Evolutionary conservation across 2,797 vertebrate genomes (phyloP).

Genomic region (Euphonia xanthogaster): DNA sequence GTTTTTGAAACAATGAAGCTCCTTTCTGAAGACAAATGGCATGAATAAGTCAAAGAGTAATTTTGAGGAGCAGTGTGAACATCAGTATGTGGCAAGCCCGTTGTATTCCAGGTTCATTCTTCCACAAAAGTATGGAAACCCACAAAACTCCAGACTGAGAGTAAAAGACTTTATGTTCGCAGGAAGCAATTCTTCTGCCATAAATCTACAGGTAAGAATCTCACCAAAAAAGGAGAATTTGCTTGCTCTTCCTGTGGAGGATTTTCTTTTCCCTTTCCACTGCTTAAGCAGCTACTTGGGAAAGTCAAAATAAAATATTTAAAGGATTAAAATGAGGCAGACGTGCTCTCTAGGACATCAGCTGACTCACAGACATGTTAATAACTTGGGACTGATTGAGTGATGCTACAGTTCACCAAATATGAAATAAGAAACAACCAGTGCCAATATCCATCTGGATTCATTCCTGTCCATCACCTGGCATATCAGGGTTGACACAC

Average conservation of each 20-base stretch:
- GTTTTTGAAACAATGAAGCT: slow-evolving; percentile 21
- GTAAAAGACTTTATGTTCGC: not conserved
- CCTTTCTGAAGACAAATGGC: slow-evolving; percentile 38
- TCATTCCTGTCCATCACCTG: not conserved
- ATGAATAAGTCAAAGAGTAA: slow-evolving; percentile 43
- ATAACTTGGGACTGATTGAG: not conserved
- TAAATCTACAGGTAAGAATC: not conserved
- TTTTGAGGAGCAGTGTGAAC: not conserved
- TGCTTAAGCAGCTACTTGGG: not conserved
- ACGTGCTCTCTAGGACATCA: not conserved
- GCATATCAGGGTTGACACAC: not conserved
- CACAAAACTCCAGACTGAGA: not conserved
- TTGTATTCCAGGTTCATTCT: not conserved
- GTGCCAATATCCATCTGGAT: not conserved
- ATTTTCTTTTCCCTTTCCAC: not conserved
- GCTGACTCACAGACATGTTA: accelerated
- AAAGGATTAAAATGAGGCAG: not conserved
- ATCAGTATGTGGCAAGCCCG: not conserved
- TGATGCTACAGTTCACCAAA: not conserved
- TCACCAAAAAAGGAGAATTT: not conserved
- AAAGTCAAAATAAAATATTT: slow-evolving; percentile 11
- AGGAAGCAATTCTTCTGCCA: not conserved
- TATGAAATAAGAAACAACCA: not conserved
- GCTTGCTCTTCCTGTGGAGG: not conserved
- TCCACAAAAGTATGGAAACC: not conserved